A percentile compares a stretch with the other conserved stretches of the same genome.
phyloP scores from a whole-genome alignment of 1,140 invertebrate genomes.

The Drosophila ohnishii region DNA sequence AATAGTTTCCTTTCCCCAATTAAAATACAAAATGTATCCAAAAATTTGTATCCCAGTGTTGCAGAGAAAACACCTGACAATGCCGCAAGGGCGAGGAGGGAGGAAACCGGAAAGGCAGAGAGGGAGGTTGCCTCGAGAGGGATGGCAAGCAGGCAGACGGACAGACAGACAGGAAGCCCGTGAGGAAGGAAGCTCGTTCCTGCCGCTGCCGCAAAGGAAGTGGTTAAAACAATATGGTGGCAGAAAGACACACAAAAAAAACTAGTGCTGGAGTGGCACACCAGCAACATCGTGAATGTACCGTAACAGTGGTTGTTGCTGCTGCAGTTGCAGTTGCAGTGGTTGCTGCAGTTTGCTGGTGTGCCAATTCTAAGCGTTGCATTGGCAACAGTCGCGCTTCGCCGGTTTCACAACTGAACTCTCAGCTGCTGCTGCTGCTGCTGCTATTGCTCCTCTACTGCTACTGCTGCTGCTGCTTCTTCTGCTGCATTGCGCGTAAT shows the following conservation, averaged over 20 bases:
- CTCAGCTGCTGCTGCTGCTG: constrained; percentile 30
- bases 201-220: constrained; percentile 68
- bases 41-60: constrained; percentile 4
- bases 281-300: constrained; percentile 54
- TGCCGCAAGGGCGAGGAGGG: constrained; percentile 16
- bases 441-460: constrained; percentile 38
- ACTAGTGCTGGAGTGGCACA: constrained; percentile 33
- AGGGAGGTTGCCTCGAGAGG: constrained; percentile 23
- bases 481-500: constrained; percentile 78
- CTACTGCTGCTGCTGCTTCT: constrained; percentile 24
- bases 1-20: not conserved
- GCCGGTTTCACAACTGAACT: constrained; percentile 75
- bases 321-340: constrained; percentile 13
- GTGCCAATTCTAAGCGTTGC: constrained; percentile 80
- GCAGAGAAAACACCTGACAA: constrained; percentile 52
- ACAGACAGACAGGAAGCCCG: constrained; percentile 47
- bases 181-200: constrained; percentile 52
- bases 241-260: constrained; percentile 22
- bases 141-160: constrained; percentile 26
- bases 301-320: constrained; percentile 67
- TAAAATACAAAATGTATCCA: not conserved
- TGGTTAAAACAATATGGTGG: constrained; percentile 67
- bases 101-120: constrained; percentile 3
- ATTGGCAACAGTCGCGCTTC: constrained; percentile 81
- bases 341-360: constrained; percentile 56